These are phyloP conservation scores for Drosophila mojavensis DNA, from an alignment of 1,140 invertebrate species.

Conservation along the genomic window DNA sequence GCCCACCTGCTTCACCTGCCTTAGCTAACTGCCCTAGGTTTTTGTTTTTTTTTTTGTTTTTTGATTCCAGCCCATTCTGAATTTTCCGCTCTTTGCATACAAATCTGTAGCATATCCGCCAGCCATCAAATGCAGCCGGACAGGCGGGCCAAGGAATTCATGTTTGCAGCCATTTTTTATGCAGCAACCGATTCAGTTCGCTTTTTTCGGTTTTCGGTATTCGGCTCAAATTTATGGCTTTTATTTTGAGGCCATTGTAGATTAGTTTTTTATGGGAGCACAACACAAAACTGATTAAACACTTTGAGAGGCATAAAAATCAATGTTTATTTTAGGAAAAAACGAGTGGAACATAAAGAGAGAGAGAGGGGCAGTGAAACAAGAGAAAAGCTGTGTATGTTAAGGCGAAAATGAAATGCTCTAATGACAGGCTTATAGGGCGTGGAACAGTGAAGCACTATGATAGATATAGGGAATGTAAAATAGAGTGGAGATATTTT, in stretches of 20 bases:
- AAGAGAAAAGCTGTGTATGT: no score
- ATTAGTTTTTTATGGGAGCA: constrained; percentile 66
- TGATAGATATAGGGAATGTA: no score
- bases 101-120: constrained; percentile 54
- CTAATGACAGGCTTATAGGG: no score
- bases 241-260: constrained; percentile 58
- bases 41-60: background rate
- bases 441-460: no score
- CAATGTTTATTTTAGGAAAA: constrained; percentile 32
- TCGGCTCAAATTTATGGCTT: constrained; percentile 61
- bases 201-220: constrained; percentile 2
- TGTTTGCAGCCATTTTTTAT: constrained; percentile 56
- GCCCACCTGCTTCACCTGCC: constrained; percentile 30
- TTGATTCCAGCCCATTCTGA: constrained; percentile 34
- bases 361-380: no score
- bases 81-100: constrained; percentile 59
- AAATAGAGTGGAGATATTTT: no score
- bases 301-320: constrained; percentile 33
- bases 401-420: background rate
- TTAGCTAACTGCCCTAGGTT: constrained; percentile 8
- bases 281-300: constrained; percentile 75
- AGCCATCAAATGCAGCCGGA: constrained; percentile 51
- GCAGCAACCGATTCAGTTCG: constrained; percentile 1
- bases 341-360: background rate
- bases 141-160: background rate